Evolutionary conservation across 2,113 vertebrate species (phyloP).

Genomic region (Phrynocephalus versicolor): DNA sequence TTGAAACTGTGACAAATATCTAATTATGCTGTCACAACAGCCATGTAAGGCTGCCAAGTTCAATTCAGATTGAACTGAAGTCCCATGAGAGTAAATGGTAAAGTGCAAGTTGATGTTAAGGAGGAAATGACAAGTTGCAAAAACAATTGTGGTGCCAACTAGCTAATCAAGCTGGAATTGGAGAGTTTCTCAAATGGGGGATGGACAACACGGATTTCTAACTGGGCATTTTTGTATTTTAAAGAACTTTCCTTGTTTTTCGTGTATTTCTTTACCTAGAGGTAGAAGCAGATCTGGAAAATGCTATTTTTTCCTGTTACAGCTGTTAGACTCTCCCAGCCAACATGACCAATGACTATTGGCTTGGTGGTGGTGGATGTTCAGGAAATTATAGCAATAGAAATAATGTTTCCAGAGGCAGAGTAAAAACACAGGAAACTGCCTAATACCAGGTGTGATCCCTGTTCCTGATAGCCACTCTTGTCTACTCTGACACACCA

Average conservation of each 20-base stretch:
- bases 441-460: not conserved
- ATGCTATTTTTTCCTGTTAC: not conserved
- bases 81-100: conserved; percentile 7
- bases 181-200: not conserved
- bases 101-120: conserved; percentile 35
- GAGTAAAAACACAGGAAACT: not conserved
- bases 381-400: not conserved
- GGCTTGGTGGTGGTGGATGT: too few species aligned
- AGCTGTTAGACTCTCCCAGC: not conserved
- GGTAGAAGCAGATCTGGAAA: not conserved
- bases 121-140: conserved; percentile 32
- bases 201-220: not conserved
- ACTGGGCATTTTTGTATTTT: not conserved
- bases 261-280: not conserved
- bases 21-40: conserved; percentile 31
- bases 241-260: not conserved
- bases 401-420: too few species aligned
- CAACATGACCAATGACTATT: too few species aligned
- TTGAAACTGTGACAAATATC: conserved; percentile 33
- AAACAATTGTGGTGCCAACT: conserved; percentile 7
- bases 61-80: conserved; percentile 28
- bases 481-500: not conserved
- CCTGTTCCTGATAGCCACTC: not conserved
- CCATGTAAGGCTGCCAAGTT: conserved; percentile 10
- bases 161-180: conserved; percentile 1